A percentile compares a stretch with the other conserved stretches of the same genome.
phyloP scores from a whole-genome alignment of 2,888 invertebrate species.

The Antheraea yamamai region DNA sequence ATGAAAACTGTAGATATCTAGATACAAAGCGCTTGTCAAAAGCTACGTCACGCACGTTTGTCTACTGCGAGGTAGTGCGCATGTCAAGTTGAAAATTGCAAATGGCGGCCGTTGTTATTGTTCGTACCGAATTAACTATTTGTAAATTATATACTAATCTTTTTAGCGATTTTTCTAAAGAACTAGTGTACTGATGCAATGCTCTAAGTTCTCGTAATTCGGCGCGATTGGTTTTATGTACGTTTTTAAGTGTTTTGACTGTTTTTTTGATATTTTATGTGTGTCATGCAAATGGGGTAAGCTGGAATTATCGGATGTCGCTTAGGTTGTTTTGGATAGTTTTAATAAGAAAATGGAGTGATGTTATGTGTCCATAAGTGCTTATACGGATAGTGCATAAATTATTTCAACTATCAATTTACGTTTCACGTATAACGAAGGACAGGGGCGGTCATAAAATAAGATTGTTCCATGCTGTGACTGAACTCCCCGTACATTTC shows the following conservation, averaged over 20 bases:
- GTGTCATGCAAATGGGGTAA: conserved; percentile 89
- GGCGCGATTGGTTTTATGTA: conserved; percentile 77
- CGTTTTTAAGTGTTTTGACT: conserved; percentile 80
- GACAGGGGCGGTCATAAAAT: conserved; percentile 67
- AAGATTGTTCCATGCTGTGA: conserved; percentile 82
- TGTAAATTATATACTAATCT: conserved; percentile 86
- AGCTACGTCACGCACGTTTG: conserved; percentile 69
- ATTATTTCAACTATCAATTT: conserved; percentile 60
- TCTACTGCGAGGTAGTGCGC: conserved; percentile 83
- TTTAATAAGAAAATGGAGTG: conserved; percentile 76
- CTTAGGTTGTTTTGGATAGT: conserved; percentile 82
- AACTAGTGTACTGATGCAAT: conserved; percentile 79
- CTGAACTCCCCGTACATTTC: conserved; percentile 82
- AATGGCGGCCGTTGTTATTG: conserved; percentile 99
- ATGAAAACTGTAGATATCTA: neutral
- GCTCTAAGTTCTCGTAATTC: conserved; percentile 76
- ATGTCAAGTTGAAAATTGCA: conserved; percentile 94
- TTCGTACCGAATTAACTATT: conserved; percentile 93
- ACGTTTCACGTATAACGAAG: conserved; percentile 52
- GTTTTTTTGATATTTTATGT: conserved; percentile 84
- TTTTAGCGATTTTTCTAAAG: conserved; percentile 84
- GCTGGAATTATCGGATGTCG: conserved; percentile 83
- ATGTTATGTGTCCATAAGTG: conserved; percentile 73
- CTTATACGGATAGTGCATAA: conserved; percentile 72
- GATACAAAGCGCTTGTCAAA: conserved; percentile 48